Evolutionary conservation across 2,797 vertebrate species (phyloP), one percentile per base, ranked within the genome.

Genomic region (Labroides dimidiatus): DNA sequence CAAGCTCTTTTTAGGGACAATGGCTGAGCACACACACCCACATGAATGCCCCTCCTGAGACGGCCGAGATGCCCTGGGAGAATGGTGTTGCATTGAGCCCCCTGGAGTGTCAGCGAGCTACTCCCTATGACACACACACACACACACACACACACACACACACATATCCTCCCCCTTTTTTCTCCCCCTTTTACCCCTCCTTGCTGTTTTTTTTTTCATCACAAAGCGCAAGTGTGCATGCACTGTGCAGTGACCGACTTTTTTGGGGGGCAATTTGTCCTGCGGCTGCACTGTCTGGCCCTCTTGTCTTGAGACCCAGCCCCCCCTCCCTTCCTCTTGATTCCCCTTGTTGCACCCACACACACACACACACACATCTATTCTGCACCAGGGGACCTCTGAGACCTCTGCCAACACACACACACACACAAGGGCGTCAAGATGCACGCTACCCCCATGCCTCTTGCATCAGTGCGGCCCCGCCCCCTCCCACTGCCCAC

Each of bases 211-310:
- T 33, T 81, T 69, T 69, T 74, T 75, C 66, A 84, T 88, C 88
- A 91, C 84, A 90, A 89, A 85, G 84, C 81, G 5, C 77, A 72
- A 84, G 86, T 76, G 81, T 79, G 86, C 23, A 57, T 73, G 66
- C 51, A 0, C 62, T 85, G 84, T 83, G 87, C 89, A 83, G 73
- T 94, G 92, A 93, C 93, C 89, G 92, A 93, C 89, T 93, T 93
- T 87, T 88, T 82, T 63, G 16, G 64, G 82, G 78, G 64, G 53
- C 69, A 84, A 74, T 90, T 89, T 88, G 86, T 87, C 90, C 90
- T 56, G 64, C 50, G 84, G 88, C 90, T 81, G 80, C 71, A 69
- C 87, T 86, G 89, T 89, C 86, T 90, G 81, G 72, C 77, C 80
- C 70, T 69, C 82, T 87, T 75, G 86, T 90, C 88, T 87, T 91